These are phyloP conservation scores for Colletes collaris DNA, from an alignment of 2,888 invertebrate genomes.

Conservation along the genomic window DNA sequence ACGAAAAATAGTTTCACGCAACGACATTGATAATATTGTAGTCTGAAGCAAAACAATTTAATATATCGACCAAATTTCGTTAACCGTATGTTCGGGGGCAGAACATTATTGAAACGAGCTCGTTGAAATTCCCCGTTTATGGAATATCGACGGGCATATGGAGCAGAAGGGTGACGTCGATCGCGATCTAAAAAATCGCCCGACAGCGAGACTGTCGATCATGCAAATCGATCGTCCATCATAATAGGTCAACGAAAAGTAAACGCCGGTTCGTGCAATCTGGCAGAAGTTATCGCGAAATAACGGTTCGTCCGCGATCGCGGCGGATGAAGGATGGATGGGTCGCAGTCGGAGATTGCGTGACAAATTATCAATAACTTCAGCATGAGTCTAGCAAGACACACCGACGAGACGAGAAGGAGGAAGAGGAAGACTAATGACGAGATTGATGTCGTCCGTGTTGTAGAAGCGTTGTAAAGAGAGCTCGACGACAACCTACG, in stretches of 20 bases:
- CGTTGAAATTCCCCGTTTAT: too few relatives aligned
- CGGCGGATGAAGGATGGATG: conserved; percentile 70
- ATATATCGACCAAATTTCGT: too few relatives aligned
- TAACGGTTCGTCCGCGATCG: conserved; percentile 52
- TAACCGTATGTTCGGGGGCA: too few relatives aligned
- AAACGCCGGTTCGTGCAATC: conserved; percentile 25
- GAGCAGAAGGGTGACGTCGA: neutral
- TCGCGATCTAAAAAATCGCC: neutral
- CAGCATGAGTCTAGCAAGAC: conserved; percentile 65
- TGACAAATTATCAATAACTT: conserved; percentile 77
- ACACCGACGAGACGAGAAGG: conserved; percentile 35
- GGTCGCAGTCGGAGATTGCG: conserved; percentile 66
- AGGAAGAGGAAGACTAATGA: conserved; percentile 72
- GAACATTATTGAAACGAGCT: too few relatives aligned
- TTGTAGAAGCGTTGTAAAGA: conserved; percentile 63
- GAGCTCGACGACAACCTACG: conserved; percentile 62
- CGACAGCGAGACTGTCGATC: neutral
- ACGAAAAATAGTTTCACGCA: too few relatives aligned
- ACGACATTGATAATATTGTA: too few relatives aligned
- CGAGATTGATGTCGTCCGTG: conserved; percentile 68
- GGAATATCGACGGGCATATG: too few relatives aligned
- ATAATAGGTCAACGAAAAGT: conserved; percentile 51
- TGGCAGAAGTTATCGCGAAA: conserved; percentile 40
- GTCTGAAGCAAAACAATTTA: too few relatives aligned
- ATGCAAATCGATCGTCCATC: conserved; percentile 46